A percentile compares a stretch with the other conserved stretches of the same genome.
Conservation (phyloP, 2,888 invertebrate genomes). For the Megamerina dolium region DNA sequence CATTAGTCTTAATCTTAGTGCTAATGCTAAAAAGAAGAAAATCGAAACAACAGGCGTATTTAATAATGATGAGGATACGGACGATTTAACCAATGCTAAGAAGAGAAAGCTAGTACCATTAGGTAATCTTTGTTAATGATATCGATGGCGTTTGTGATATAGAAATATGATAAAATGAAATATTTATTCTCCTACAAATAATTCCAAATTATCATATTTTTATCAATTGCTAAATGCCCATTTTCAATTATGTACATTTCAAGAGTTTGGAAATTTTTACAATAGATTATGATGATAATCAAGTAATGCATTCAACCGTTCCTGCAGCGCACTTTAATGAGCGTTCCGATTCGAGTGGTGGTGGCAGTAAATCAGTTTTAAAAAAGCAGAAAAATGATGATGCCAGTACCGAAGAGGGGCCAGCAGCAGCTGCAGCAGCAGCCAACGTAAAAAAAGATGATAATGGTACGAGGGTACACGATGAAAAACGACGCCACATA, state of each 20-base stretch:
- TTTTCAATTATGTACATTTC: too few species aligned
- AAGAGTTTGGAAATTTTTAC: slow-evolving; percentile 5
- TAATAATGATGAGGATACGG: slow-evolving; percentile 75
- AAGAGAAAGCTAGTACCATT: slow-evolving; percentile 75
- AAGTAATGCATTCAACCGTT: slow-evolving; percentile 14
- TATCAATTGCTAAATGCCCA: too few species aligned
- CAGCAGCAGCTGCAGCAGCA: slow-evolving; percentile 29
- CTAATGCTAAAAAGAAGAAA: slow-evolving; percentile 56
- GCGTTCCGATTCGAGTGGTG: slow-evolving; percentile 13
- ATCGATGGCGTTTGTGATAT: neutral
- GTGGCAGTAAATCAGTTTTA: slow-evolving; percentile 20
- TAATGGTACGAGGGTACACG: slow-evolving; percentile 66
- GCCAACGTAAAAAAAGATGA: slow-evolving; percentile 52
- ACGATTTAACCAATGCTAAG: slow-evolving; percentile 54
- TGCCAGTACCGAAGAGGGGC: slow-evolving; percentile 22
- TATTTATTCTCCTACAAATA: neutral
- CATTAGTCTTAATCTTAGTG: slow-evolving; percentile 50
- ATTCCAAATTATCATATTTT: too few species aligned
- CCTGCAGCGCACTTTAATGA: slow-evolving; percentile 15
- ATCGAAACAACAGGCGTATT: slow-evolving; percentile 79
- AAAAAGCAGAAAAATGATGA: slow-evolving; percentile 40
- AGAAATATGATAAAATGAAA: too few species aligned
- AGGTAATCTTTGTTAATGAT: slow-evolving; percentile 49
- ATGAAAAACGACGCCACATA: slow-evolving; percentile 94
- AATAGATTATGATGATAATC: slow-evolving; percentile 44